These are phyloP conservation scores for Epinephelus coioides DNA, from an alignment of 2,797 vertebrate species.

Conservation along the genomic window DNA sequence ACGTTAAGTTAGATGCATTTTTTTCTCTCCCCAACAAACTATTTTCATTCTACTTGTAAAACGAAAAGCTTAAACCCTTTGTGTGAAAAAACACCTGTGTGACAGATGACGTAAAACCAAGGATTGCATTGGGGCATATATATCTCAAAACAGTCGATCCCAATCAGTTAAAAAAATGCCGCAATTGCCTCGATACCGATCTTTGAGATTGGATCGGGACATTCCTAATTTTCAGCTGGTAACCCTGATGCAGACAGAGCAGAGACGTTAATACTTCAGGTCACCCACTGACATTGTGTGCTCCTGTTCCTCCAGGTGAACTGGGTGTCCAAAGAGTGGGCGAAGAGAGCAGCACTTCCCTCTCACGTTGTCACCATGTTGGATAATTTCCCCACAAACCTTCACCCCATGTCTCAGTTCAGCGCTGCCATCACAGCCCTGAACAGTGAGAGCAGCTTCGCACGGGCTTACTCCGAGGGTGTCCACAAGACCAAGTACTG, in stretches of 20 bases:
- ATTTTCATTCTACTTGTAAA: background rate
- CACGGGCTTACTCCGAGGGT: conserved; percentile 94
- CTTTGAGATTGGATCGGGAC: too few species aligned
- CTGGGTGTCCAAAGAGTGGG: conserved; percentile 97
- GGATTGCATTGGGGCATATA: too few species aligned
- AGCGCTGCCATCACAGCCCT: conserved; percentile 95
- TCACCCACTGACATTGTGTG: background rate
- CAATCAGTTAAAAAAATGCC: too few species aligned
- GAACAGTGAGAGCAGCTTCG: conserved; percentile 97
- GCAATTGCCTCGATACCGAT: too few species aligned
- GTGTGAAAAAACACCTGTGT: too few species aligned
- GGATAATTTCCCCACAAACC: conserved; percentile 97
- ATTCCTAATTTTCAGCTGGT: background rate
- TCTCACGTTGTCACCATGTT: conserved; percentile 98
- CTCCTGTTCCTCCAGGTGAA: conserved; percentile 83
- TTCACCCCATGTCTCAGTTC: conserved; percentile 98
- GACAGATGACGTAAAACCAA: too few species aligned
- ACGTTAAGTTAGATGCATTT: background rate
- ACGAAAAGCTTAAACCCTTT: too few species aligned
- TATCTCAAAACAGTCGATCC: too few species aligned
- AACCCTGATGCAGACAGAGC: background rate
- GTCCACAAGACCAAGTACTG: conserved; percentile 95
- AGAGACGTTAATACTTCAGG: background rate
- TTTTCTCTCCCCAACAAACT: background rate
- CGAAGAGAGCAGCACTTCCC: conserved; percentile 94